Evolutionary conservation across 2,113 vertebrate genomes (phyloP).

Genomic region (Rhynchomys soricoides): DNA sequence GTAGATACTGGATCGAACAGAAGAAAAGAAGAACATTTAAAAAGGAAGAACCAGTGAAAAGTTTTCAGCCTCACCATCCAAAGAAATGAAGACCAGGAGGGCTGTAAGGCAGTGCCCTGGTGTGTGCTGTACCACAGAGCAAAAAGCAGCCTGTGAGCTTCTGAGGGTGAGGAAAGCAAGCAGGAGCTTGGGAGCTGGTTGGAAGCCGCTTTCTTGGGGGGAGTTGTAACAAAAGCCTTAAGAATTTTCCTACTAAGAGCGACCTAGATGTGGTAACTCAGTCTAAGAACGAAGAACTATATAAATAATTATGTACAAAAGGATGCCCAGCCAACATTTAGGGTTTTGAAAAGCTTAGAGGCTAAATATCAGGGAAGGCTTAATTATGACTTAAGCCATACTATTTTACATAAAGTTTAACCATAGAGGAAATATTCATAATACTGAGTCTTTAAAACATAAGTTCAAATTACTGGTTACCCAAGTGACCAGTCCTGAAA

Average conservation of each 20-base stretch:
- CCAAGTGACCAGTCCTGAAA: background rate
- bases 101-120: background rate
- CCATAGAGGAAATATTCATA: constrained; percentile 30
- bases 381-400: background rate
- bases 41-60: background rate
- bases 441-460: background rate
- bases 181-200: background rate
- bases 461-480: background rate
- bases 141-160: background rate
- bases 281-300: constrained; percentile 32
- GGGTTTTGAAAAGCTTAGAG: background rate
- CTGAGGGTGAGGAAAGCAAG: background rate
- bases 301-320: background rate
- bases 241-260: constrained; percentile 3
- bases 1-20: background rate
- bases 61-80: background rate
- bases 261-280: background rate
- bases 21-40: background rate
- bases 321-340: background rate
- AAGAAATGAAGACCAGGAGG: constrained; percentile 3
- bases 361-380: background rate
- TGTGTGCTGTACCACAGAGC: too few species aligned
- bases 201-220: background rate
- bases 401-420: constrained; percentile 2
- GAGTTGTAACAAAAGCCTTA: background rate